phyloP scores from a whole-genome alignment of 2,113 vertebrate genomes.

The Nothoprocta perdicaria region DNA sequence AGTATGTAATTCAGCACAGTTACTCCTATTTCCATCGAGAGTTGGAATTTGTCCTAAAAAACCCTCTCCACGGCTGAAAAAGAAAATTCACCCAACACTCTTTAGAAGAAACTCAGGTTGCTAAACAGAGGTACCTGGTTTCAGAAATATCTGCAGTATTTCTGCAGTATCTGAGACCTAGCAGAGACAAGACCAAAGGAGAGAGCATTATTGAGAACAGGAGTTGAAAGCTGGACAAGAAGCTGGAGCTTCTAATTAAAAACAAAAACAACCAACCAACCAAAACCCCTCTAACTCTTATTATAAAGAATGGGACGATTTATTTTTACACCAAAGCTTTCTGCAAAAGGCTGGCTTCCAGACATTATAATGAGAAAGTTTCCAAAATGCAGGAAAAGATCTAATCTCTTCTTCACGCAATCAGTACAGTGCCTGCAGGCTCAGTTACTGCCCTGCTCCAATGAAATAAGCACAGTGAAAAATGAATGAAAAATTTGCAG shows the following conservation, averaged over 20 bases:
- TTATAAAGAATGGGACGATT: slow-evolving; percentile 27
- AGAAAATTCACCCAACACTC: not conserved
- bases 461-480: not conserved
- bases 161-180: not conserved
- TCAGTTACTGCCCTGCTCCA: not conserved
- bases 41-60: not conserved
- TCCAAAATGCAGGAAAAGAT: not conserved
- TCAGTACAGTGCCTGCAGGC: not conserved
- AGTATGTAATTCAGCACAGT: not conserved
- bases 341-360: slow-evolving; percentile 20
- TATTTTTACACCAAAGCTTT: slow-evolving; percentile 1
- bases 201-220: not conserved
- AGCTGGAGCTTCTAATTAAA: not conserved
- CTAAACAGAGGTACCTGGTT: not conserved
- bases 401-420: not conserved
- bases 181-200: slow-evolving; percentile 37
- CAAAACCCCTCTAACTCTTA: not conserved
- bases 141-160: too few species aligned
- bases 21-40: not conserved
- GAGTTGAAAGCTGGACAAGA: slow-evolving; percentile 27
- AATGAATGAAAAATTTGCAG: not conserved
- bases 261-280: not conserved
- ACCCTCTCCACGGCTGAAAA: not conserved
- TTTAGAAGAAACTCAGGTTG: not conserved
- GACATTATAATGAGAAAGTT: not conserved